Percentiles rank a stretch among this genome's conserved stretches.
These are phyloP conservation scores for Strix aluco DNA, from an alignment of 2,113 vertebrate genomes.

Conservation along the genomic window DNA sequence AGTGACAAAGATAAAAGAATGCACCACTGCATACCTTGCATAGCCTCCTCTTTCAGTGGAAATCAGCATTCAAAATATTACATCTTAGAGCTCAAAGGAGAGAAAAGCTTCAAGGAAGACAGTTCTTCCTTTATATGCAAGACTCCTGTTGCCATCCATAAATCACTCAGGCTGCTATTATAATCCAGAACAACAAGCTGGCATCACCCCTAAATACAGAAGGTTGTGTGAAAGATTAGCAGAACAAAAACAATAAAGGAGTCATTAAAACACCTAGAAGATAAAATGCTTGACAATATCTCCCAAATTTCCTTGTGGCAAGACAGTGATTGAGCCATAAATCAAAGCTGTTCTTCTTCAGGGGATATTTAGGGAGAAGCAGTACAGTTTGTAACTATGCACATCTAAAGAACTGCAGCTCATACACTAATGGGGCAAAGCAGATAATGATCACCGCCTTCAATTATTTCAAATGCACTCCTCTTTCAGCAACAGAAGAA, in stretches of 20 bases:
- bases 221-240: background rate
- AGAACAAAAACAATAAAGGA: background rate
- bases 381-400: background rate
- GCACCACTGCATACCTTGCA: background rate
- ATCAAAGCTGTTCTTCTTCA: background rate
- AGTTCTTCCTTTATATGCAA: background rate
- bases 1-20: background rate
- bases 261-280: constrained; percentile 4
- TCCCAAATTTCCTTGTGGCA: background rate
- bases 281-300: background rate
- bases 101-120: background rate
- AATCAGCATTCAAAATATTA: background rate
- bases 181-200: background rate
- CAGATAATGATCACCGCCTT: background rate
- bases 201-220: background rate
- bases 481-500: background rate
- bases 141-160: background rate
- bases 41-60: background rate
- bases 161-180: background rate
- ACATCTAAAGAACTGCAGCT: background rate
- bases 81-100: background rate
- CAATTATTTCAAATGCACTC: background rate
- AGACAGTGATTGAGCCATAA: background rate
- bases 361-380: background rate
- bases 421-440: background rate